Evolutionary conservation across 2,888 invertebrate genomes (phyloP).

Genomic region (Hecatera dysodea): DNA sequence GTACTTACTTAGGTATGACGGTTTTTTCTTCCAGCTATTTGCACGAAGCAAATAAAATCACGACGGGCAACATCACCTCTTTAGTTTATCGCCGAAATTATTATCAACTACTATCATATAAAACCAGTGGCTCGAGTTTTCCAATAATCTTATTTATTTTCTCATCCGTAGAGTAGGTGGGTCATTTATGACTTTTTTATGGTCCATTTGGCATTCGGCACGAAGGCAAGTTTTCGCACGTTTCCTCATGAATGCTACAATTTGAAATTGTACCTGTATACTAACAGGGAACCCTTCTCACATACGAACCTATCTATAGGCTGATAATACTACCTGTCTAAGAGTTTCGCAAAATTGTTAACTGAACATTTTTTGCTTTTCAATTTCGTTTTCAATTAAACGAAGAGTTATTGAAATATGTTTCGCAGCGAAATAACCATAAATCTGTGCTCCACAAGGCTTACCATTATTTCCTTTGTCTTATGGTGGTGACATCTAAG

Average conservation of each 20-base stretch:
- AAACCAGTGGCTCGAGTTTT: slow-evolving; percentile 62
- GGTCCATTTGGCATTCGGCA: slow-evolving; percentile 74
- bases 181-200: slow-evolving; percentile 82
- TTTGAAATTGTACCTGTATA: slow-evolving; percentile 52
- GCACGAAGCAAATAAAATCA: slow-evolving; percentile 33
- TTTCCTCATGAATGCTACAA: slow-evolving; percentile 69
- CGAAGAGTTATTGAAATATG: slow-evolving; percentile 13
- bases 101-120: slow-evolving; percentile 63
- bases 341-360: slow-evolving; percentile 6
- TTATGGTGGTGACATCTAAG: slow-evolving; percentile 16
- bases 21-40: slow-evolving; percentile 29
- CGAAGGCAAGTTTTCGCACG: slow-evolving; percentile 66
- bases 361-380: not conserved
- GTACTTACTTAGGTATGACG: slow-evolving; percentile 94
- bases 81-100: slow-evolving; percentile 61
- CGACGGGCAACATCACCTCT: slow-evolving; percentile 35
- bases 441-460: slow-evolving; percentile 15
- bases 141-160: slow-evolving; percentile 75
- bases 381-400: slow-evolving; percentile 17
- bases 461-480: slow-evolving; percentile 35
- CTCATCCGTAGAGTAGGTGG: slow-evolving; percentile 71
- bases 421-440: slow-evolving; percentile 23
- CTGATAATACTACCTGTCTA: slow-evolving; percentile 2
- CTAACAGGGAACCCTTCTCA: slow-evolving; percentile 44
- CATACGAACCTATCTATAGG: not conserved